Conservation (phyloP, 2,888 invertebrate genomes). For the Phalera bucephala region DNA sequence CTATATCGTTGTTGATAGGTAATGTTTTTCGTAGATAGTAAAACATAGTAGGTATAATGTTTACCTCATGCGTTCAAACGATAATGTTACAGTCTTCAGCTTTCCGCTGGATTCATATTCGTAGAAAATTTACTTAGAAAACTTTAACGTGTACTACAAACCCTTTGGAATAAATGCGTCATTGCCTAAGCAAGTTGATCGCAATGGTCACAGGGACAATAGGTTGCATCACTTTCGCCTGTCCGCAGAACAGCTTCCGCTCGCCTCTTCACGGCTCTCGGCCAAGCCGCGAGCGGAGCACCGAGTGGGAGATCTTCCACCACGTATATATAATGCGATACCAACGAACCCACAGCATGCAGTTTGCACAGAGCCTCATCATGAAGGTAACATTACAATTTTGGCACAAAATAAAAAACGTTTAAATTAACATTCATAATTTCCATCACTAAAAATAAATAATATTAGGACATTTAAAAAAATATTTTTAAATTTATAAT, state of each 20-base stretch:
- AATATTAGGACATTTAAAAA: too few relatives aligned
- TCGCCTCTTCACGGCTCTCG: conserved; percentile 60
- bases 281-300: conserved; percentile 29
- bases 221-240: conserved; percentile 57
- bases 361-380: conserved; percentile 71
- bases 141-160: too few relatives aligned
- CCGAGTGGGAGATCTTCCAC: conserved; percentile 63
- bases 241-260: conserved; percentile 66
- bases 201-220: conserved; percentile 57
- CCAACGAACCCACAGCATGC: conserved; percentile 62
- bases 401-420: conserved; percentile 1
- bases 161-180: too few relatives aligned
- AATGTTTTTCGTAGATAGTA: too few relatives aligned
- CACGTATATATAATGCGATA: conserved; percentile 68
- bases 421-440: not conserved
- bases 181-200: conserved; percentile 14
- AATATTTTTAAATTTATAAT: too few relatives aligned
- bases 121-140: too few relatives aligned
- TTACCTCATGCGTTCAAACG: too few relatives aligned
- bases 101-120: too few relatives aligned
- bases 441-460: not conserved
- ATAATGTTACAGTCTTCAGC: too few relatives aligned
- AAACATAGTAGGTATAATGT: too few relatives aligned
- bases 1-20: too few relatives aligned
- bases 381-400: conserved; percentile 66